phyloP scores from a whole-genome alignment of 2,888 invertebrate species.

The Campaea margaritaria region DNA sequence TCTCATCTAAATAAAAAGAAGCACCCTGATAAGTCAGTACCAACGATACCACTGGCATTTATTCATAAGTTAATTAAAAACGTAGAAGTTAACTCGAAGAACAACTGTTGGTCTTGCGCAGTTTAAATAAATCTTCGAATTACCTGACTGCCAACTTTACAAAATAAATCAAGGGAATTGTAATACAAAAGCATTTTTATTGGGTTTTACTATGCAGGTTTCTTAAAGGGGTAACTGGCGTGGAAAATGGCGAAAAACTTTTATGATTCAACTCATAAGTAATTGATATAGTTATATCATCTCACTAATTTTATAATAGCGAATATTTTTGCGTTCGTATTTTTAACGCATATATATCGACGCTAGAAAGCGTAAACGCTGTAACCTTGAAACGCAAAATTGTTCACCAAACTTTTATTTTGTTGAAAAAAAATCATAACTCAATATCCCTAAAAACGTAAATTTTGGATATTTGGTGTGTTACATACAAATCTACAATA shows the following conservation, averaged over 20 bases:
- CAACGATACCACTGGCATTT: slow-evolving; percentile 34
- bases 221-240: slow-evolving; percentile 1
- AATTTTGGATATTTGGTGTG: too few species aligned
- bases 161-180: slow-evolving; percentile 35
- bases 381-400: too few species aligned
- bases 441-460: too few species aligned
- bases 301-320: too few species aligned
- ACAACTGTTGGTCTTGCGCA: slow-evolving; percentile 33
- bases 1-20: slow-evolving; percentile 3
- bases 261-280: too few species aligned
- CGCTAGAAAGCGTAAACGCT: too few species aligned
- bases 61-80: slow-evolving; percentile 40
- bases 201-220: slow-evolving; percentile 16
- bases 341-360: too few species aligned
- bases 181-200: slow-evolving; percentile 28
- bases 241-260: neutral
- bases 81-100: slow-evolving; percentile 30
- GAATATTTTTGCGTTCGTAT: too few species aligned
- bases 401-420: too few species aligned
- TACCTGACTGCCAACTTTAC: slow-evolving; percentile 36
- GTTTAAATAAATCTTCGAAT: slow-evolving; percentile 38
- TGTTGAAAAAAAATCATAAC: too few species aligned
- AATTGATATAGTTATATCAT: too few species aligned
- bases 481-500: too few species aligned
- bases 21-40: slow-evolving; percentile 22